Evolutionary conservation across 2,113 vertebrate genomes (phyloP).

Genomic region (Leptobrachium ailaonicum): DNA sequence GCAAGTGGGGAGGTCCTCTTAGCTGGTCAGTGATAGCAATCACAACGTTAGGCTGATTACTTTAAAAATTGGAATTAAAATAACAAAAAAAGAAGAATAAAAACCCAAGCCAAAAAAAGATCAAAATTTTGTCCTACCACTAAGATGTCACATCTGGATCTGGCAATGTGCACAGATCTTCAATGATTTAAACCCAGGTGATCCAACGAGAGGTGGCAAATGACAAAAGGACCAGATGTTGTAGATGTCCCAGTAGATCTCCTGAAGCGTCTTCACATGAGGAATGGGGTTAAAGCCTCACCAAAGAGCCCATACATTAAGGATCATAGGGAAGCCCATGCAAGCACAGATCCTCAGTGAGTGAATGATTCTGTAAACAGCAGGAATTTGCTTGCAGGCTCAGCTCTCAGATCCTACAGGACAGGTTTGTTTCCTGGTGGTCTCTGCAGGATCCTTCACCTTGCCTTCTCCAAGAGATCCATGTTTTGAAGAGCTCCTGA

Average conservation of each 20-base stretch:
- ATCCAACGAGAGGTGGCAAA: neutral
- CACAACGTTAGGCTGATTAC: too few species aligned
- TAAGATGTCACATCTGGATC: neutral
- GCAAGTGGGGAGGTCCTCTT: neutral
- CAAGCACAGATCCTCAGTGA: neutral
- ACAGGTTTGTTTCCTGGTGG: too few species aligned
- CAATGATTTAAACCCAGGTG: neutral
- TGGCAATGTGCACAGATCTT: neutral
- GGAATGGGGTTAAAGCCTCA: neutral
- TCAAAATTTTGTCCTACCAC: too few species aligned
- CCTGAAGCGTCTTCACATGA: neutral
- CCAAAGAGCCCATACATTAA: neutral
- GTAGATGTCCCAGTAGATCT: neutral
- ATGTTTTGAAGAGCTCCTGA: neutral
- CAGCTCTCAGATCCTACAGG: too few species aligned
- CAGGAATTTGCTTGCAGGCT: too few species aligned
- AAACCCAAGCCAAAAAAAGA: too few species aligned
- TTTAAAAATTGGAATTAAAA: too few species aligned
- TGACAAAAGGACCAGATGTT: neutral
- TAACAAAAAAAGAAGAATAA: too few species aligned
- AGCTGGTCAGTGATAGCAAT: too few species aligned
- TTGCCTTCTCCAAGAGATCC: neutral
- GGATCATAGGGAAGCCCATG: neutral
- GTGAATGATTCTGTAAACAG: neutral
- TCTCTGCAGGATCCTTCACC: neutral